Evolutionary conservation across 1,140 invertebrate species (phyloP).

Genomic region (Teleogryllus occipitalis): DNA sequence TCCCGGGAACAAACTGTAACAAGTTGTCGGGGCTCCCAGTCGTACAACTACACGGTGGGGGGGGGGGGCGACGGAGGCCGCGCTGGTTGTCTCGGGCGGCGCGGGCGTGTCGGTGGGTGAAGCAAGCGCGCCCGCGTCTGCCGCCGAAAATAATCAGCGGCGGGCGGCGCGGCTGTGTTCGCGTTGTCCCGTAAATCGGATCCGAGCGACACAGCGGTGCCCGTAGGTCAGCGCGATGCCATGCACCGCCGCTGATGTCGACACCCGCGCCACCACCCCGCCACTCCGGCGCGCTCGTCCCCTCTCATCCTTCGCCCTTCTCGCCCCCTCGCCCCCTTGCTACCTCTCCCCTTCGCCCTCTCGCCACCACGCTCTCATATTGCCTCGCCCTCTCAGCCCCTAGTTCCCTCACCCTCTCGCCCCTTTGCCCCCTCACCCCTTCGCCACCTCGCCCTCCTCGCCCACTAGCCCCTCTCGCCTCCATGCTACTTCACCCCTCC

Average conservation of each 20-base stretch:
- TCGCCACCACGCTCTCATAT: neutral
- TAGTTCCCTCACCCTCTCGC: neutral
- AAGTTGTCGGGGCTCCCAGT: too few species aligned
- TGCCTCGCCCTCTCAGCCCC: neutral
- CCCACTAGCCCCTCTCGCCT: neutral
- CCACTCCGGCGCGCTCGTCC: neutral
- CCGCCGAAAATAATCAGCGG: too few species aligned
- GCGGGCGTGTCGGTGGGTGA: too few species aligned
- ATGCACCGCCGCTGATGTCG: neutral
- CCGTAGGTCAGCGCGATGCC: too few species aligned
- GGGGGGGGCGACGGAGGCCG: too few species aligned
- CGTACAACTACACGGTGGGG: too few species aligned
- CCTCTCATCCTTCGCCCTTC: neutral
- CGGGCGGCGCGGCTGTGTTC: too few species aligned
- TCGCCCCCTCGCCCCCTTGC: neutral
- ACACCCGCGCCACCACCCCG: neutral
- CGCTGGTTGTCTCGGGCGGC: too few species aligned
- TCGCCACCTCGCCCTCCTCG: neutral
- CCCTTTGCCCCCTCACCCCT: neutral
- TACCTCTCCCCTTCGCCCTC: neutral
- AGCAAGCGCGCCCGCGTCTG: too few species aligned
- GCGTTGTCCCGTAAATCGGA: neutral
- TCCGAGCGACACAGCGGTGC: neutral
- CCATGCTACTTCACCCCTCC: neutral
- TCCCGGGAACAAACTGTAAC: too few species aligned